Base-by-base conservation (phyloP, 2,888 invertebrate genomes). In the Papilio protenor region DNA sequence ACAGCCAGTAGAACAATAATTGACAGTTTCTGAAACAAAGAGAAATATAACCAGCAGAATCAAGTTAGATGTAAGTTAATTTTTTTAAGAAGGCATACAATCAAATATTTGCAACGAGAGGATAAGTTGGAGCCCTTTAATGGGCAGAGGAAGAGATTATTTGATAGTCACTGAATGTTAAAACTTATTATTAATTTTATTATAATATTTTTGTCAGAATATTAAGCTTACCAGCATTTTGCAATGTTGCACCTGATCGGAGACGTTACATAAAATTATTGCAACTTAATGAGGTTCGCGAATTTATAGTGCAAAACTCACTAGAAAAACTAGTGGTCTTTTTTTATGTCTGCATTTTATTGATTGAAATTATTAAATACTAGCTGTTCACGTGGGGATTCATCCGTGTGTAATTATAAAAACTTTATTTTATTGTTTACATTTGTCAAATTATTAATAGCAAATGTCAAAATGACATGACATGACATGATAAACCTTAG, bases 1-100 rank as follows among this genome's bases (percentile, higher is more conserved):
- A 55, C 14, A 23, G 75, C n/a, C 18, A 70, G 45, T 59, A 77
- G 0, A 33, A 61, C 18, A 59, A 75, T 16, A 3, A 74, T 1
- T 16, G 33, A 40, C 49, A 77, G 6, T 70, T 33, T 74, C 77
- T 77, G 77, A 40, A 77, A 71, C 8, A 18, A 64, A 64, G 2
- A 33, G 8, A 18, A 6, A 64, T 6, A 33, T 14, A 40, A 40
- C 6, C 14, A 61, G 14, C 2, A 18, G 16, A 59, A 3, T 12
- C 5, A 5, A 16, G 21, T 57, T 16, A 18, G 10, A 57, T 21
- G 11, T 10, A 21, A 57, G 11, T 57, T 21, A 16, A 16, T 52
- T 18, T 52, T 52, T 52, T 18, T 16, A 47, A 12, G 47, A 47
- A 11, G 14, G 3, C 1, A 47, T 12, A 47, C 14, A 14, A 47